Evolutionary conservation across 2,888 invertebrate species (phyloP).

Genomic region (Amphiduros pacificus): DNA sequence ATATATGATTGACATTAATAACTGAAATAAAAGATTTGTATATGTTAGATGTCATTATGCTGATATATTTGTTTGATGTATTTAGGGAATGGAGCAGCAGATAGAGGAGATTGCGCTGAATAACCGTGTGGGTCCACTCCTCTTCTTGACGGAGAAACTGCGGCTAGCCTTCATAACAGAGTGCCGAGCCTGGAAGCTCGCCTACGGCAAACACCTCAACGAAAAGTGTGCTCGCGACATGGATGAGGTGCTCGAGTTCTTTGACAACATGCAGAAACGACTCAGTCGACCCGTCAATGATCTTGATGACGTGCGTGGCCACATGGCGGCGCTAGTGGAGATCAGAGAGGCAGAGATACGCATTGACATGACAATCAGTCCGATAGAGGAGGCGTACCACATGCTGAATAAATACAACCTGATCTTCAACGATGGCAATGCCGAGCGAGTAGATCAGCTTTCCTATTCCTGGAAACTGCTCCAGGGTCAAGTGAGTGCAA

Average conservation of each 20-base stretch:
- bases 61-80: no score
- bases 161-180: slow-evolving; percentile 80
- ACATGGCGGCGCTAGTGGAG: slow-evolving; percentile 87
- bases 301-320: slow-evolving; percentile 87
- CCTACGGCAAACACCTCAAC: slow-evolving; percentile 58
- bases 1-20: no score
- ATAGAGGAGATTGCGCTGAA: slow-evolving; percentile 54
- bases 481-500: slow-evolving; percentile 27
- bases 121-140: slow-evolving; percentile 55
- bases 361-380: slow-evolving; percentile 90
- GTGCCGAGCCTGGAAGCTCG: slow-evolving; percentile 58
- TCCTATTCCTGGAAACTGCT: slow-evolving; percentile 87
- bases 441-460: slow-evolving; percentile 89
- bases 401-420: slow-evolving; percentile 85
- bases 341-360: slow-evolving; percentile 93
- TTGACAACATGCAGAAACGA: slow-evolving; percentile 88
- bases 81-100: slow-evolving; percentile 56
- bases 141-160: slow-evolving; percentile 63
- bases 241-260: slow-evolving; percentile 73
- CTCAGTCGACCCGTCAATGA: slow-evolving; percentile 80
- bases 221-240: slow-evolving; percentile 59
- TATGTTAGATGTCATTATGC: background rate
- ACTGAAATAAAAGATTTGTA: no score
- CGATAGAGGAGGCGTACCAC: slow-evolving; percentile 94
- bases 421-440: slow-evolving; percentile 83